phyloP scores from a whole-genome alignment of 2,113 vertebrate species.

The Tinamus guttatus region DNA sequence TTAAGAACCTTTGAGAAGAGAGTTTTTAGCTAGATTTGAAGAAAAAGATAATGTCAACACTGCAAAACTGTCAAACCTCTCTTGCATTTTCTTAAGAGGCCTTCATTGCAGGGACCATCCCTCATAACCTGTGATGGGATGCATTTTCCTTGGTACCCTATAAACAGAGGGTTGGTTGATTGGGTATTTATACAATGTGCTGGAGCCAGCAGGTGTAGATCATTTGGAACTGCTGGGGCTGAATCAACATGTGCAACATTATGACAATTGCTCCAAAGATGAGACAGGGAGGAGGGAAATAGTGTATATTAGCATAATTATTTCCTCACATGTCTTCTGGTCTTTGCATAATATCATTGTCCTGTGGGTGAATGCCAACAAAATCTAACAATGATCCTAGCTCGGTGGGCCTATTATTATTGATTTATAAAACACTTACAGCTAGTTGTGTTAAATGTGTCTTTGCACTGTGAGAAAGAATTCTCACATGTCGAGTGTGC shows the following conservation, averaged over 20 bases:
- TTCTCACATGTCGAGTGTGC: neutral
- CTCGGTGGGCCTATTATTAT: neutral
- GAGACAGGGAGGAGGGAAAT: neutral
- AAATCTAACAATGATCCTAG: constrained; percentile 22
- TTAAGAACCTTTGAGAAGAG: neutral
- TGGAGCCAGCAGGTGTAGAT: constrained; percentile 20
- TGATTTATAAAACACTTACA: constrained; percentile 22
- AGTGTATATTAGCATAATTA: neutral
- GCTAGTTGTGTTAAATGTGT: neutral
- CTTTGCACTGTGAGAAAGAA: neutral
- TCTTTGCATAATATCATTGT: neutral
- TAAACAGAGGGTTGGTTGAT: neutral
- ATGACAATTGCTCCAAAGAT: neutral
- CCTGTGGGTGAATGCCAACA: neutral
- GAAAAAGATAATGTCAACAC: neutral
- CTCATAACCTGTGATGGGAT: neutral
- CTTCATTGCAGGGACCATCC: neutral
- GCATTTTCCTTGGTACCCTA: neutral
- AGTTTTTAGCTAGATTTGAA: neutral
- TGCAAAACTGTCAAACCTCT: neutral
- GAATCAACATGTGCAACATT: neutral
- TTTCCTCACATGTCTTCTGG: neutral
- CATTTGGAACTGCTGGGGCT: constrained; percentile 6
- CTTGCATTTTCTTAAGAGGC: neutral
- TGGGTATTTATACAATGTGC: neutral